A percentile compares a stretch with the other conserved stretches of the same genome.
Evolutionary conservation across 2,113 vertebrate species (phyloP).

Genomic region (Caranx ignobilis): DNA sequence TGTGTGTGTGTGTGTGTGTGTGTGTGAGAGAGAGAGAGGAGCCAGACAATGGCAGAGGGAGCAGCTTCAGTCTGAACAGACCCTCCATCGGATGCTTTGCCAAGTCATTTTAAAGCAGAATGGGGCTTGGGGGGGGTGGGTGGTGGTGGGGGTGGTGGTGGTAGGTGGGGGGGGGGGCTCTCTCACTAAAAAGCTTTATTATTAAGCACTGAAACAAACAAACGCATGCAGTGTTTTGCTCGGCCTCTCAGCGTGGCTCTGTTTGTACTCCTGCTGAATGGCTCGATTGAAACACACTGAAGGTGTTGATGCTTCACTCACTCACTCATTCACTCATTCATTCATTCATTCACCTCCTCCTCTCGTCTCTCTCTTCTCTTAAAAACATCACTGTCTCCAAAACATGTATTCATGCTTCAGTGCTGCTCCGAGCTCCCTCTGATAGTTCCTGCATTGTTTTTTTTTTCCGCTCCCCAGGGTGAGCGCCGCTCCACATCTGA

Average conservation of each 20-base stretch:
- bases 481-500: conserved; percentile 57
- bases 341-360: conserved; percentile 40
- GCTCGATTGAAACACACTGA: conserved; percentile 61
- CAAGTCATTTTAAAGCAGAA: conserved; percentile 76
- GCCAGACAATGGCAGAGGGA: conserved; percentile 76
- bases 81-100: conserved; percentile 76
- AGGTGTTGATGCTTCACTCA: conserved; percentile 43
- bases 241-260: conserved; percentile 50
- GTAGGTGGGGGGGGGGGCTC: conserved; percentile 49
- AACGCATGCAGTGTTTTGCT: conserved; percentile 65
- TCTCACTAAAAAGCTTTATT: conserved; percentile 73
- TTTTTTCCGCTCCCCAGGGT: conserved; percentile 61
- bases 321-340: conserved; percentile 60
- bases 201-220: conserved; percentile 75
- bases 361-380: conserved; percentile 16
- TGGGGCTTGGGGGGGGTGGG: conserved; percentile 54
- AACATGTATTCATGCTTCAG: conserved; percentile 54
- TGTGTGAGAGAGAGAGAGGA: conserved; percentile 59
- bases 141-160: too few species aligned
- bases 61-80: conserved; percentile 78
- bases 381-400: conserved; percentile 60
- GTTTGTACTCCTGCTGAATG: conserved; percentile 68
- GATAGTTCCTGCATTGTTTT: conserved; percentile 65
- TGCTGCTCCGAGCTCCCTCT: conserved; percentile 37
- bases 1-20: conserved; percentile 70